Conservation (phyloP, 2,797 vertebrate genomes). For the Tamandua tetradactyla region DNA sequence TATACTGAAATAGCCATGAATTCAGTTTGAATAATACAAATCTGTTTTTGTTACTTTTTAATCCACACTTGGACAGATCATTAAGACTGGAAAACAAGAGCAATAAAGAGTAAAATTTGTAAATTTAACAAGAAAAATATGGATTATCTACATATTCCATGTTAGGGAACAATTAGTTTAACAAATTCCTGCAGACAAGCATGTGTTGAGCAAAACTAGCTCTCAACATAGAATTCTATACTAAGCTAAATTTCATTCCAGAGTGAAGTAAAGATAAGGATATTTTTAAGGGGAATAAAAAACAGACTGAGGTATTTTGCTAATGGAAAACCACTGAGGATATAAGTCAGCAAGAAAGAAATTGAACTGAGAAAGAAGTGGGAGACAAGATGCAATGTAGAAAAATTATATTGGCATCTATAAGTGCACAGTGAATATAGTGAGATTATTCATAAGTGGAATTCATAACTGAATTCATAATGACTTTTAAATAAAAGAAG, state of each 20-base stretch:
- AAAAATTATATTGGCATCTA: conserved; percentile 15
- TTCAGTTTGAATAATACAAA: background rate
- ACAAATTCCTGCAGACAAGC: background rate
- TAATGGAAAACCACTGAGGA: background rate
- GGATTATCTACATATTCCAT: background rate
- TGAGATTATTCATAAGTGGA: background rate
- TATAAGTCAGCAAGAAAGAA: background rate
- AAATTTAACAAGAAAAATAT: background rate
- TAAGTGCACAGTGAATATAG: background rate
- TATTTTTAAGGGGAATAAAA: background rate
- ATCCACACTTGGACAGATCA: background rate
- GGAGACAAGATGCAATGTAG: background rate
- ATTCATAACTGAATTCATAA: background rate
- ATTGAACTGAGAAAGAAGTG: background rate
- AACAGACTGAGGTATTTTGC: background rate
- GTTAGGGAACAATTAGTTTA: background rate
- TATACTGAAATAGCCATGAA: background rate
- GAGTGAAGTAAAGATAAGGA: background rate
- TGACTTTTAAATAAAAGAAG: background rate
- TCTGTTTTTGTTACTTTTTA: background rate
- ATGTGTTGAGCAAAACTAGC: background rate
- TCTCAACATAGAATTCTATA: background rate
- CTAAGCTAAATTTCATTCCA: background rate
- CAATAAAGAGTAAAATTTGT: background rate
- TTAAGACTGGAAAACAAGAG: background rate